Conservation (phyloP, 2,113 vertebrate species). For the Ellobius talpinus region DNA sequence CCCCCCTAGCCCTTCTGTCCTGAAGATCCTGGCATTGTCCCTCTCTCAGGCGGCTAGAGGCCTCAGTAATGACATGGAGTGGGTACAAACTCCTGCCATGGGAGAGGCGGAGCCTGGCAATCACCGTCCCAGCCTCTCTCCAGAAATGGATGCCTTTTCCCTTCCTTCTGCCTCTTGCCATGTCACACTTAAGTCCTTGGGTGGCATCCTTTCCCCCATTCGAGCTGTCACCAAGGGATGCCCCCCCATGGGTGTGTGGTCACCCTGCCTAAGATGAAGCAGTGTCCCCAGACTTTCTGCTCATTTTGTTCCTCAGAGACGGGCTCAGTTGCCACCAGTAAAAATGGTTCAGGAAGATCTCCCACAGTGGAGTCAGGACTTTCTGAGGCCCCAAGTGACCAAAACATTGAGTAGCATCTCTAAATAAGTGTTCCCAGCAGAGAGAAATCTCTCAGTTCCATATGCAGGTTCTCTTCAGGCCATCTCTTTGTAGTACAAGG, state of each 20-base stretch:
- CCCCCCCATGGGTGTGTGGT: background rate
- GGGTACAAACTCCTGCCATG: background rate
- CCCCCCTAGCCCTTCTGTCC: background rate
- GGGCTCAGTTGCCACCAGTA: background rate
- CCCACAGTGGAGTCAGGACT: background rate
- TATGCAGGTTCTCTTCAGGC: background rate
- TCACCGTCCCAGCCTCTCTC: background rate
- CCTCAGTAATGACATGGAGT: background rate
- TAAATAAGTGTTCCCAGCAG: background rate
- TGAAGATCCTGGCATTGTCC: background rate
- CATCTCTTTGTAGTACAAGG: background rate
- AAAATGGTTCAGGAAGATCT: background rate
- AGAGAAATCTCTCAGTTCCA: background rate
- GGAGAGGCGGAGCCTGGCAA: background rate
- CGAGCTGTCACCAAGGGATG: background rate
- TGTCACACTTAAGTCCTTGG: background rate
- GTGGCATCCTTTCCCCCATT: background rate
- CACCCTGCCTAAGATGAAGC: background rate
- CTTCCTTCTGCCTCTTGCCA: background rate
- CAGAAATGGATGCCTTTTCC: background rate
- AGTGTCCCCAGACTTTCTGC: background rate
- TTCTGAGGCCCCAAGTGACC: background rate
- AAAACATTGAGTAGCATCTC: background rate
- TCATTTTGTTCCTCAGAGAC: slow-evolving; percentile 10
- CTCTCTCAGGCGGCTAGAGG: background rate